Base-by-base conservation (phyloP, 2,888 invertebrate genomes). In the Meiosimyza platycephala region DNA sequence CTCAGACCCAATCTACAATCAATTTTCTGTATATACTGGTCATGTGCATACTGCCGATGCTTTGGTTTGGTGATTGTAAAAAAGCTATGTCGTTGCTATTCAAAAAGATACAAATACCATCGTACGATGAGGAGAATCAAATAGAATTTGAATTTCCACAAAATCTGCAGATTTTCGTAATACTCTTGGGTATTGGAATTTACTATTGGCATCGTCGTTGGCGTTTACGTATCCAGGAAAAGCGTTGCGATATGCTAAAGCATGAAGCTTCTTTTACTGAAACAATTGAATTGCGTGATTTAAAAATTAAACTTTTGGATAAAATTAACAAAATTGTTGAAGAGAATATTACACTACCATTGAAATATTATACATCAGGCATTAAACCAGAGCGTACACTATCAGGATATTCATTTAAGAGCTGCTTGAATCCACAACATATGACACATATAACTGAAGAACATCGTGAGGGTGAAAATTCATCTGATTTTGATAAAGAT, bases 11-110 rank as follows among this genome's bases (percentile, higher is more conserved):
- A 54, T 18, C 65, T 18, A 69, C 72, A 50, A 52, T 77, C 48
- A 77, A 77, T 48, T 68, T 16, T 57, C 69, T 78, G 5, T 76
- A 76, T 51, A 71, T 75, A 48, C 15, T 77, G 54, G 76, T 78
- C 16, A 76, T 78, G 60, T 52, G 67, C 54, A 73, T 74, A 13
- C 66, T 78, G 51, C 76, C 76, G 16, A 18, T 77, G 22, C 64
- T 78, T 48, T 77, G 76, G 77, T 72, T 77, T 48, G 76, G 76
- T 48, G 77, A 78, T 57, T 77, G 77, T 57, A 77, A 72, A 55
- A 74, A 70, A 52, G 60, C 77, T 16, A 76, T 78, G 74, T 76
- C 77, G 11, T 65, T 78, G 47, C 54, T 78, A 11, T 78, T 78
- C 50, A 78, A 76, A 64, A 73, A 70, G 62, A 78, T 78, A 18